These are phyloP conservation scores for Holotrichia oblita DNA, from an alignment of 1,140 invertebrate genomes.

Conservation along the genomic window DNA sequence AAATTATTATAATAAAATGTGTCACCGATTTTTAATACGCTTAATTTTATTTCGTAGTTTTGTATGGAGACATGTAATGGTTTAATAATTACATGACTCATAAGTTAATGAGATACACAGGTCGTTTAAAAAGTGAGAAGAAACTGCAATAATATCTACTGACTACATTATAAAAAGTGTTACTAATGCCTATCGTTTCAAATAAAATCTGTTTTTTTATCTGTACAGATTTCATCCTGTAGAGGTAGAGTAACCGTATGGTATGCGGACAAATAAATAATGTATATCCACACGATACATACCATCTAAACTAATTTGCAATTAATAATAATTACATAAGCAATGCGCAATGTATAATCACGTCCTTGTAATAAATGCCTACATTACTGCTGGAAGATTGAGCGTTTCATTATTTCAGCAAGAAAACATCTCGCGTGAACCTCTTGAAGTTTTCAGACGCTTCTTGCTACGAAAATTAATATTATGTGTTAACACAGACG, in stretches of 20 bases:
- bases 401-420: not conserved
- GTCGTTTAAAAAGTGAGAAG: too few species aligned
- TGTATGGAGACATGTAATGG: too few species aligned
- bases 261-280: too few species aligned
- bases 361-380: not conserved
- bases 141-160: too few species aligned
- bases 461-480: not conserved
- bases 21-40: not conserved
- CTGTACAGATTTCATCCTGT: too few species aligned
- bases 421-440: not conserved
- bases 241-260: too few species aligned
- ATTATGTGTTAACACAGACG: not conserved
- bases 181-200: too few species aligned
- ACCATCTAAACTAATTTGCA: not conserved
- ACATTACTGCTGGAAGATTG: not conserved
- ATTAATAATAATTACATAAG: conserved; percentile 18
- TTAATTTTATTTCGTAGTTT: not conserved
- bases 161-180: too few species aligned
- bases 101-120: too few species aligned
- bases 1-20: not conserved
- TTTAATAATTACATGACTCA: too few species aligned
- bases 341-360: not conserved
- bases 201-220: too few species aligned
- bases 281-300: not conserved
- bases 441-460: not conserved